Conservation (phyloP, 2,888 invertebrate species). For the Lepidocyrtinus sp. region DNA sequence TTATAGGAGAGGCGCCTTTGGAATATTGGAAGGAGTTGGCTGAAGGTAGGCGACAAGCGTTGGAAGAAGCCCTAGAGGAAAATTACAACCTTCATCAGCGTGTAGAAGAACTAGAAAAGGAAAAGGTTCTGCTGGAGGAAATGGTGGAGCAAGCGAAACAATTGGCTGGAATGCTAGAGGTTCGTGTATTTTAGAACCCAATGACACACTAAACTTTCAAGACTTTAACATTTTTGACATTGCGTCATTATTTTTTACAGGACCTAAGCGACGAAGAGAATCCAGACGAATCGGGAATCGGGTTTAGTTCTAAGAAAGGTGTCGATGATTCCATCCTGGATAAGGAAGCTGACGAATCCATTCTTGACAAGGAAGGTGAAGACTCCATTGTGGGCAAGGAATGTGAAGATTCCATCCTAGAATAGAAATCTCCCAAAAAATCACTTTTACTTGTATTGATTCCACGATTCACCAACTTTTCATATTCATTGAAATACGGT, state of each 20-base stretch:
- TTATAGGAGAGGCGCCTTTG: slow-evolving; percentile 59
- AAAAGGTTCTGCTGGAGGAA: slow-evolving; percentile 62
- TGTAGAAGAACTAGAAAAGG: slow-evolving; percentile 61
- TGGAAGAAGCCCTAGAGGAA: slow-evolving; percentile 64
- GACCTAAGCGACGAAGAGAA: slow-evolving; percentile 52
- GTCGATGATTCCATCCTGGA: slow-evolving; percentile 52
- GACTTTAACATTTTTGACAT: background rate
- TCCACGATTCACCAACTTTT: too few species aligned
- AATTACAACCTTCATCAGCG: slow-evolving; percentile 62
- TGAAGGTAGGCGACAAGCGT: slow-evolving; percentile 58
- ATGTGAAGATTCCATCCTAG: slow-evolving; percentile 24
- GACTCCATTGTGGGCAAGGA: slow-evolving; percentile 44
- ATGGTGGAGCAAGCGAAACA: slow-evolving; percentile 64
- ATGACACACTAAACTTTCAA: too few species aligned
- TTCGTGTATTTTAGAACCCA: slow-evolving; percentile 23
- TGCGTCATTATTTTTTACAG: background rate
- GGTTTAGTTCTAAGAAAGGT: slow-evolving; percentile 15
- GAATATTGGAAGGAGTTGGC: slow-evolving; percentile 66
- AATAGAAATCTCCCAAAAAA: too few species aligned
- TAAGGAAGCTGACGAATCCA: slow-evolving; percentile 29
- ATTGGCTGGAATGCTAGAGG: slow-evolving; percentile 63
- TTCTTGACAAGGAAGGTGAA: slow-evolving; percentile 43
- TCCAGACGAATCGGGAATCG: slow-evolving; percentile 55
- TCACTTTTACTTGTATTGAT: too few species aligned
- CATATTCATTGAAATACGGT: too few species aligned